These are phyloP conservation scores for Drosophila falleni DNA, from an alignment of 2,888 invertebrate genomes.

Conservation along the genomic window DNA sequence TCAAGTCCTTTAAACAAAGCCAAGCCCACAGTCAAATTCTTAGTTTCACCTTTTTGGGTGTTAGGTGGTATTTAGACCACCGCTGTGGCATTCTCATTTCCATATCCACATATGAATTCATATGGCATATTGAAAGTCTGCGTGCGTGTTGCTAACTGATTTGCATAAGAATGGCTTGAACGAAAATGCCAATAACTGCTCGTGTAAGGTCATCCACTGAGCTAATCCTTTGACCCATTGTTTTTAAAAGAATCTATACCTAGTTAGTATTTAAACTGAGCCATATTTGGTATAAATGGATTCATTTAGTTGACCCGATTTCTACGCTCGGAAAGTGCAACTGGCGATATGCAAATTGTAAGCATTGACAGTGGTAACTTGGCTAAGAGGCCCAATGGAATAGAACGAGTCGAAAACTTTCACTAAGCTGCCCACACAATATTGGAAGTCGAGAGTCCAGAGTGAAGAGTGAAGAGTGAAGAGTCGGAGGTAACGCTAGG, in stretches of 20 bases:
- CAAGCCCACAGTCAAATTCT: conserved; percentile 60
- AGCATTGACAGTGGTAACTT: conserved; percentile 23
- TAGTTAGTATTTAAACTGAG: background rate
- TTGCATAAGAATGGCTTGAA: conserved; percentile 69
- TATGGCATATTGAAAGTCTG: conserved; percentile 69
- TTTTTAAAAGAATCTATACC: background rate
- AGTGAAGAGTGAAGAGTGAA: background rate
- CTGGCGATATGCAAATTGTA: conserved; percentile 63
- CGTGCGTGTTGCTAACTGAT: conserved; percentile 71
- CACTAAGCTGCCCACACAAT: conserved; percentile 54
- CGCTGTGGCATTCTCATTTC: conserved; percentile 52
- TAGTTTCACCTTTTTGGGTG: conserved; percentile 30
- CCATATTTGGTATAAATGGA: background rate
- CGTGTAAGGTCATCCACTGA: conserved; percentile 39
- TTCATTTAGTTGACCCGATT: conserved; percentile 43
- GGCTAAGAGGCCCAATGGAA: conserved; percentile 43
- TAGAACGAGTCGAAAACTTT: conserved; percentile 70
- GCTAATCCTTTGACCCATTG: conserved; percentile 48
- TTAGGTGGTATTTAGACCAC: conserved; percentile 30
- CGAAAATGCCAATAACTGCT: conserved; percentile 58
- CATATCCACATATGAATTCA: conserved; percentile 63
- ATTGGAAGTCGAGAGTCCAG: background rate
- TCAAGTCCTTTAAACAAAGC: conserved; percentile 40
- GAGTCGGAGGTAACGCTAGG: conserved; percentile 14
- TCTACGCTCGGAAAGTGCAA: conserved; percentile 50